Evolutionary conservation across 2,113 vertebrate genomes (phyloP).

Genomic region (Hucho hucho): DNA sequence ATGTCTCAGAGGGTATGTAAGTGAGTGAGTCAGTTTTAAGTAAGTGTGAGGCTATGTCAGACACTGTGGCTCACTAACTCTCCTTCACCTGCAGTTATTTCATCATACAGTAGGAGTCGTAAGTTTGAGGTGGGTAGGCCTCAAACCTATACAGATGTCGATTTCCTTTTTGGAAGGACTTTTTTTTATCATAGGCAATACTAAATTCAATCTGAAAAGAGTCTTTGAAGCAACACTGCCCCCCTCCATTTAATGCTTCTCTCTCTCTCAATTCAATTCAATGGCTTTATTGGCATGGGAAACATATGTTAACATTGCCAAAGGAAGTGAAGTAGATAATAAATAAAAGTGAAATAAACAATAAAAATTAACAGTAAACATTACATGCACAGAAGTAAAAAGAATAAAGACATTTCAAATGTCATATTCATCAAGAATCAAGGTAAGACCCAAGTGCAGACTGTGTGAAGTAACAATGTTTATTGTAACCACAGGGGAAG

Average conservation of each 20-base stretch:
- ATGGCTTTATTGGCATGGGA: too few relatives aligned
- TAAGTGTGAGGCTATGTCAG: slow-evolving; percentile 43
- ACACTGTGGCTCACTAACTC: slow-evolving; percentile 30
- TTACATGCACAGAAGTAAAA: too few relatives aligned
- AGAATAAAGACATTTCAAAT: not conserved
- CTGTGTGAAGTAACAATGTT: too few relatives aligned
- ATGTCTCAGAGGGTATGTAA: not conserved
- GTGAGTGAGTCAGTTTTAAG: not conserved
- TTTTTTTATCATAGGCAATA: slow-evolving; percentile 37
- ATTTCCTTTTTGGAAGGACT: slow-evolving; percentile 47
- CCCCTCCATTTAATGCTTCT: not conserved
- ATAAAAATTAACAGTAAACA: too few relatives aligned
- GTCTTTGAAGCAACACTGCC: slow-evolving; percentile 30
- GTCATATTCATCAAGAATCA: too few relatives aligned
- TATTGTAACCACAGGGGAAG: too few relatives aligned
- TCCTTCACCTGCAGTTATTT: slow-evolving; percentile 63
- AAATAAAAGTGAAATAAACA: too few relatives aligned
- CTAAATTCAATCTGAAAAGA: slow-evolving; percentile 34
- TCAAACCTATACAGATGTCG: slow-evolving; percentile 34
- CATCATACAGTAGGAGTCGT: slow-evolving; percentile 48
- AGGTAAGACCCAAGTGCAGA: too few relatives aligned
- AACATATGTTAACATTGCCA: too few relatives aligned
- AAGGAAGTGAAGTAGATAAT: too few relatives aligned
- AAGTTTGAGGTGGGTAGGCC: slow-evolving; percentile 52
- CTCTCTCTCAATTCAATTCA: too few relatives aligned